Conservation (phyloP, 2,888 invertebrate genomes). For the Coronaproctus castanopsis region DNA sequence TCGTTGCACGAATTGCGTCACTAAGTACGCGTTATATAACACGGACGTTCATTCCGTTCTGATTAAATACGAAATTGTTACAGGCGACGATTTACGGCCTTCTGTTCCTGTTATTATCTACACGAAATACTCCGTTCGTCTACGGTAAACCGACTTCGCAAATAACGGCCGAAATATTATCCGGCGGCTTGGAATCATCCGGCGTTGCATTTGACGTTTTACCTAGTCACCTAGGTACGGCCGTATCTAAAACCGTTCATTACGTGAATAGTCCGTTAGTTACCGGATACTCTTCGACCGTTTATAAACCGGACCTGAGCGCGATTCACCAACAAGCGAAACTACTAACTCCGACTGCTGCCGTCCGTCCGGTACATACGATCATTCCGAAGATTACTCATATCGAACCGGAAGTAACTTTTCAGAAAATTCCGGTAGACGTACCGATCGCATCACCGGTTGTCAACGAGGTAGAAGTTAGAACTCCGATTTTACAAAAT, state of each 20-base stretch:
- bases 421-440: slow-evolving; percentile 22
- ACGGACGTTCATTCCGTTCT: no score
- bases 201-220: neutral
- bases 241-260: slow-evolving; percentile 23
- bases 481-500: slow-evolving; percentile 19
- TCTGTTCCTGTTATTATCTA: no score
- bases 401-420: slow-evolving; percentile 24
- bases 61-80: no score
- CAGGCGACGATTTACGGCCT: no score
- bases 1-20: no score
- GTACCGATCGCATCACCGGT: slow-evolving; percentile 21
- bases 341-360: slow-evolving; percentile 19
- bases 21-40: no score
- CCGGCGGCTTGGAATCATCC: neutral
- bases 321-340: slow-evolving; percentile 8
- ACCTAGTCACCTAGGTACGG: slow-evolving; percentile 18
- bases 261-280: slow-evolving; percentile 20
- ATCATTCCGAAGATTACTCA: slow-evolving; percentile 25
- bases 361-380: slow-evolving; percentile 24
- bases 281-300: slow-evolving; percentile 15
- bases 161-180: neutral
- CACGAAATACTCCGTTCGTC: no score
- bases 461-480: slow-evolving; percentile 22
- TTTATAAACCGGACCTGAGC: slow-evolving; percentile 16
- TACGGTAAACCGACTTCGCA: neutral